Evolutionary conservation across 1,140 invertebrate genomes (phyloP).

Genomic region (Paraescarpia echinospica): DNA sequence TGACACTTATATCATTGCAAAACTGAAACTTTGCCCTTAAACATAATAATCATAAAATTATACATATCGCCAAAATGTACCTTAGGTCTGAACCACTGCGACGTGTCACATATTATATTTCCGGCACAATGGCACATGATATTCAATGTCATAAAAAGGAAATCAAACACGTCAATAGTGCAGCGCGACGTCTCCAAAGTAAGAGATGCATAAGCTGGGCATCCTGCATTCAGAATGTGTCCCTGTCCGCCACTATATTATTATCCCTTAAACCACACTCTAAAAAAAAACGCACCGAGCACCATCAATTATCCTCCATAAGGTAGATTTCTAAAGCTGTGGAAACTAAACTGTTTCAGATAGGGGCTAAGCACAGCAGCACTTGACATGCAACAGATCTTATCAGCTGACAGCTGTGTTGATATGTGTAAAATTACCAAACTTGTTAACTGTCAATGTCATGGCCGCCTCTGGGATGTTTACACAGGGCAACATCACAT

Average conservation of each 20-base stretch:
- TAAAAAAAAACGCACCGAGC: not conserved
- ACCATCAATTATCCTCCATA: not conserved
- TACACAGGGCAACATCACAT: not conserved
- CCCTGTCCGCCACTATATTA: not conserved
- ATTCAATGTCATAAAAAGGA: not conserved
- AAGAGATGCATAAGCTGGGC: not conserved
- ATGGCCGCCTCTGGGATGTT: not conserved
- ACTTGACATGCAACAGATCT: not conserved
- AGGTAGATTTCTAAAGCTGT: not conserved
- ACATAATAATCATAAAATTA: too few species aligned
- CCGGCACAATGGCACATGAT: not conserved
- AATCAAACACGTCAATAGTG: not conserved
- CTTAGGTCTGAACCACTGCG: too few species aligned
- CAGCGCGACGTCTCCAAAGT: not conserved
- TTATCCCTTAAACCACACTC: not conserved
- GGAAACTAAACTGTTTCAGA: slow-evolving; percentile 1
- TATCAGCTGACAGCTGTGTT: not conserved
- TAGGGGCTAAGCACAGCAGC: not conserved
- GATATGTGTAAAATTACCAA: slow-evolving; percentile 2
- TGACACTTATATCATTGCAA: too few species aligned
- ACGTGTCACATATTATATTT: not conserved
- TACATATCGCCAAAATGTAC: too few species aligned
- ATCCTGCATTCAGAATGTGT: not conserved
- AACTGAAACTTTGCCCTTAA: too few species aligned
- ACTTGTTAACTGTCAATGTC: not conserved